These are phyloP conservation scores for Camponotus fellah DNA, from an alignment of 2,888 invertebrate genomes.

Conservation along the genomic window DNA sequence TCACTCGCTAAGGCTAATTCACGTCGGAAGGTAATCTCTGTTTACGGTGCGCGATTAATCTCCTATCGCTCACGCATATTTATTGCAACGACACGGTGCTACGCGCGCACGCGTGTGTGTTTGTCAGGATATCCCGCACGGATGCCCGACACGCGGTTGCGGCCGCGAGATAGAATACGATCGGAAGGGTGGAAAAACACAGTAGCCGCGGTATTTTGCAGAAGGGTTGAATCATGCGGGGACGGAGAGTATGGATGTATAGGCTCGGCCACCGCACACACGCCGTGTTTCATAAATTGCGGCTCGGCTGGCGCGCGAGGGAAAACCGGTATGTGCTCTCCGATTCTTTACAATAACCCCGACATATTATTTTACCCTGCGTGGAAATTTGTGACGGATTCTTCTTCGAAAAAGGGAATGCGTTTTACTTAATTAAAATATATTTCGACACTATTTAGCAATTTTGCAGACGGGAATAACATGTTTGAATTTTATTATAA, in stretches of 20 bases:
- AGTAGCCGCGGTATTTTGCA: slow-evolving; percentile 63
- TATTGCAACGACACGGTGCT: slow-evolving; percentile 32
- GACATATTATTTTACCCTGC: slow-evolving; percentile 19
- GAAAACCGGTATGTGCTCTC: slow-evolving; percentile 36
- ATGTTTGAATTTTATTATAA: background rate
- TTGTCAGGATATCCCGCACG: slow-evolving; percentile 40
- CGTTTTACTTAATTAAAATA: slow-evolving; percentile 3
- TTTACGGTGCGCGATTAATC: slow-evolving; percentile 54
- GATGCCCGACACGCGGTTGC: slow-evolving; percentile 50
- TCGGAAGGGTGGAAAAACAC: slow-evolving; percentile 62
- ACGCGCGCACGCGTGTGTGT: slow-evolving; percentile 12
- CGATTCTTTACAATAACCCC: slow-evolving; percentile 29
- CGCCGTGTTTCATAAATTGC: slow-evolving; percentile 48
- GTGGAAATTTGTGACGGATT: slow-evolving; percentile 9
- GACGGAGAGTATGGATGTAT: slow-evolving; percentile 7
- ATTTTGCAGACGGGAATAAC: background rate
- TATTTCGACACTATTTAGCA: background rate
- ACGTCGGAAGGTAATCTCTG: slow-evolving; percentile 53
- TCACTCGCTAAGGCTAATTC: slow-evolving; percentile 55
- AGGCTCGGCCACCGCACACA: slow-evolving; percentile 6
- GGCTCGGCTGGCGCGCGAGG: slow-evolving; percentile 14
- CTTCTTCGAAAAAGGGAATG: background rate
- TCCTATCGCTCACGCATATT: slow-evolving; percentile 55
- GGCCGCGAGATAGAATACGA: slow-evolving; percentile 56
- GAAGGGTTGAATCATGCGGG: slow-evolving; percentile 59